Conservation (phyloP, 1,140 invertebrate genomes). For the Formica exsecta region DNA sequence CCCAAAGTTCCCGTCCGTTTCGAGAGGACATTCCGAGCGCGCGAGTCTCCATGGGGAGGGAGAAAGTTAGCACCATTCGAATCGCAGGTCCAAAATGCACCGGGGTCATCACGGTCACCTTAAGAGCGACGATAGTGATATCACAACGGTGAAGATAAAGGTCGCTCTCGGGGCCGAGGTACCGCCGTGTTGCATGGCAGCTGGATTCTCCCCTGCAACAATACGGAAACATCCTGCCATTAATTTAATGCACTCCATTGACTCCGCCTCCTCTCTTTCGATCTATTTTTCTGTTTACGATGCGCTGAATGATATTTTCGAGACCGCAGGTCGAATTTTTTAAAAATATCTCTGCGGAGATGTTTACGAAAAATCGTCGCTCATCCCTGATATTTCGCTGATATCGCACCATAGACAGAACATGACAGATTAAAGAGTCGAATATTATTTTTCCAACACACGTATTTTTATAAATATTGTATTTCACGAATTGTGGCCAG, state of each 20-base stretch:
- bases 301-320: not conserved
- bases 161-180: slow-evolving; percentile 74
- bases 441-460: slow-evolving; percentile 45
- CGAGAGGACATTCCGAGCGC: not conserved
- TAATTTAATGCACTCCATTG: slow-evolving; percentile 15
- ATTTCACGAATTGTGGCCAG: slow-evolving; percentile 1
- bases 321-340: slow-evolving; percentile 14
- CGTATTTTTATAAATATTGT: not conserved
- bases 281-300: slow-evolving; percentile 15
- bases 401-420: slow-evolving; percentile 18
- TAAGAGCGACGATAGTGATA: slow-evolving; percentile 80
- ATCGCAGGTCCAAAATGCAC: slow-evolving; percentile 55
- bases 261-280: not conserved
- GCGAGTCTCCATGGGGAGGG: slow-evolving; percentile 25
- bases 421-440: slow-evolving; percentile 25
- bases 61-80: slow-evolving; percentile 76
- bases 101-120: slow-evolving; percentile 84
- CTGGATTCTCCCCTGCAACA: slow-evolving; percentile 87
- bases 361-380: slow-evolving; percentile 48
- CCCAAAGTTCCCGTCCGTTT: slow-evolving; percentile 22
- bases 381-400: slow-evolving; percentile 15
- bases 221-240: not conserved
- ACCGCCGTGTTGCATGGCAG: slow-evolving; percentile 87
- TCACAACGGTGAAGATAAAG: slow-evolving; percentile 77
- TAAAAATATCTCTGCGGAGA: slow-evolving; percentile 11